Evolutionary conservation across 2,113 vertebrate genomes (phyloP).

Genomic region (Hassar affinis): DNA sequence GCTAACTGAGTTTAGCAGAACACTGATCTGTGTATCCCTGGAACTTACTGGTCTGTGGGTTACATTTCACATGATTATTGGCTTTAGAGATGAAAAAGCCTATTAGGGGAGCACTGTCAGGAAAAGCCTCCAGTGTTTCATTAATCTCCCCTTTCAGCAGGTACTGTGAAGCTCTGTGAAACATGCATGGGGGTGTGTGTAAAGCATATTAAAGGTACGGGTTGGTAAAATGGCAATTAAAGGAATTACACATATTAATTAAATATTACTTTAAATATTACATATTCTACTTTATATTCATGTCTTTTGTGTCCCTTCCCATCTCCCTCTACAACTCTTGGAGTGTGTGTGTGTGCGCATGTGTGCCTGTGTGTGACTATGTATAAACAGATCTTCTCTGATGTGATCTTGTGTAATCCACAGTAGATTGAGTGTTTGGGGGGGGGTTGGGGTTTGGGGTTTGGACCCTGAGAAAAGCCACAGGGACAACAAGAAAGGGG

Average conservation of each 20-base stretch:
- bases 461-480: slow-evolving; percentile 79
- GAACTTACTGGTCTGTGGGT: background rate
- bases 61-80: slow-evolving; percentile 44
- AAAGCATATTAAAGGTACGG: background rate
- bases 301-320: background rate
- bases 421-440: slow-evolving; percentile 69
- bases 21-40: slow-evolving; percentile 2
- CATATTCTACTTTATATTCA: background rate
- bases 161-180: slow-evolving; percentile 21
- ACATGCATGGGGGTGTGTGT: background rate
- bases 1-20: background rate
- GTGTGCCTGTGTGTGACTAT: slow-evolving; percentile 66
- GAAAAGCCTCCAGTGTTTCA: slow-evolving; percentile 30
- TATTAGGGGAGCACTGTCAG: slow-evolving; percentile 30
- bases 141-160: slow-evolving; percentile 36
- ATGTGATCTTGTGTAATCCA: slow-evolving; percentile 86
- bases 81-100: slow-evolving; percentile 37
- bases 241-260: background rate
- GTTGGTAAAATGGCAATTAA: background rate
- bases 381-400: slow-evolving; percentile 77
- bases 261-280: background rate
- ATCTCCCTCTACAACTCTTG: background rate
- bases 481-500: slow-evolving; percentile 48
- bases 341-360: slow-evolving; percentile 24
- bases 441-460: too few species aligned